A percentile compares a stretch with the other conserved stretches of the same genome.
These are phyloP conservation scores for Tipula confusa DNA, from an alignment of 2,888 invertebrate species.

Conservation along the genomic window DNA sequence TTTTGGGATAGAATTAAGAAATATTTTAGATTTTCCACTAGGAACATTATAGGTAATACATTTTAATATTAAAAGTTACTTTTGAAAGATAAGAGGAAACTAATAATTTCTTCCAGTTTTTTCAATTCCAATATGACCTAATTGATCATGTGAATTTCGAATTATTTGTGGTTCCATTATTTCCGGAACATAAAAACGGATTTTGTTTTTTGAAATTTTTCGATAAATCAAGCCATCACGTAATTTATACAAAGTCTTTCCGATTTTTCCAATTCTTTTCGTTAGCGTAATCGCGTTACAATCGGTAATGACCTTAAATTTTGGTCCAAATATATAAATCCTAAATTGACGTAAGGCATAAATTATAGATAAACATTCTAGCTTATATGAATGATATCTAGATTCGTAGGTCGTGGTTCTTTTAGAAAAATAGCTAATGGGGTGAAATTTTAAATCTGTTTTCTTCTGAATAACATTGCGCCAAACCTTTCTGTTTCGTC, in stretches of 20 bases:
- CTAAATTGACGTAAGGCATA: too few species aligned
- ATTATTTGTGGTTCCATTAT: slow-evolving; percentile 38
- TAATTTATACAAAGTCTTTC: slow-evolving; percentile 34
- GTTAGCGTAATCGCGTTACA: slow-evolving; percentile 38
- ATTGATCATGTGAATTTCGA: slow-evolving; percentile 38
- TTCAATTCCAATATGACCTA: slow-evolving; percentile 41
- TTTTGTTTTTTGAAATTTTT: slow-evolving; percentile 30
- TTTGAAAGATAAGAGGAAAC: slow-evolving; percentile 40
- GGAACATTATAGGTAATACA: slow-evolving; percentile 34
- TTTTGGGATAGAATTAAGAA: slow-evolving; percentile 39
- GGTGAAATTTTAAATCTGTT: slow-evolving; percentile 38
- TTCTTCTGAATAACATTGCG: slow-evolving; percentile 38
- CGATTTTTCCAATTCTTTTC: slow-evolving; percentile 35
- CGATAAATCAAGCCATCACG: slow-evolving; percentile 36
- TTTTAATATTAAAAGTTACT: slow-evolving; percentile 34
- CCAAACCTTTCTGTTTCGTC: slow-evolving; percentile 40
- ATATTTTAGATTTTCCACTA: slow-evolving; percentile 36
- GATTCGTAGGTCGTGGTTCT: too few species aligned
- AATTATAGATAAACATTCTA: too few species aligned
- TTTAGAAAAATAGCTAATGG: slow-evolving; percentile 41
- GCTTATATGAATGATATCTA: too few species aligned
- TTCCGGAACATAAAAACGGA: slow-evolving; percentile 37
- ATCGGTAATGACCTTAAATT: slow-evolving; percentile 41
- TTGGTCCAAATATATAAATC: too few species aligned
- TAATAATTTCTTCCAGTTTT: slow-evolving; percentile 41